Evolutionary conservation across 1,140 invertebrate genomes (phyloP), one percentile per base, ranked within the genome.

Genomic region (Drosophila pandora): DNA sequence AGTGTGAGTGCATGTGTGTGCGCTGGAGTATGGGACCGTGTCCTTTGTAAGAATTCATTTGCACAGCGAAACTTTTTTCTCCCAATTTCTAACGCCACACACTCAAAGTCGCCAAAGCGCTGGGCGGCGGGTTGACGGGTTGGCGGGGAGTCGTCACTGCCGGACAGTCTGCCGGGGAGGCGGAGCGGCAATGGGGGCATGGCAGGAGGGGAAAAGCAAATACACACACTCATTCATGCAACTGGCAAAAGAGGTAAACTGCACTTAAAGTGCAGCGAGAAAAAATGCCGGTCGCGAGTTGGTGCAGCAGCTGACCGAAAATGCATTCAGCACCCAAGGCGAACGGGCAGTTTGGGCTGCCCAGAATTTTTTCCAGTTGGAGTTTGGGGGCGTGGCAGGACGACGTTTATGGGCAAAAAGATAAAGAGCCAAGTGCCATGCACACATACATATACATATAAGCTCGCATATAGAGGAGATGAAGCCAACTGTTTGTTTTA

Each of bases 31-130:
- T 49, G 81, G 62, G 49, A 34, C 75, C 78, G 41, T 70, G 79
- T 85, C 82, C 82, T 87, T 87, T 85, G 82, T 85, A 85, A 85
- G 82, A 88, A 88, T 88, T 88, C 76, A 88, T 88, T 88, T 88
- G 72, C 84, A 79, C 69, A 63, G 79, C 83, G 72, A 70, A 88
- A 83, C 83, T 88, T 88, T 88, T 88, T 88, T 88, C 87, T 83
- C 84, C 72, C 50, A 88, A 88, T 89, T 88, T 88, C 83, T 88
- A 88, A 88, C 83, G 83, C 83, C 84, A 61, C 72, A 76, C 76
- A 83, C 83, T 87, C 79, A 76, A 75, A 87, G 82, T 81, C 82
- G 75, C 78, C 77, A 81, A 80, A 68, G 75, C 69, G 68, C 23
- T 10, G 43, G 6, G 12, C 39, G 32, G 12, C 22, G 23, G 41